Base-by-base conservation (phyloP, 2,797 vertebrate genomes). In the Benthosema pterotum region DNA sequence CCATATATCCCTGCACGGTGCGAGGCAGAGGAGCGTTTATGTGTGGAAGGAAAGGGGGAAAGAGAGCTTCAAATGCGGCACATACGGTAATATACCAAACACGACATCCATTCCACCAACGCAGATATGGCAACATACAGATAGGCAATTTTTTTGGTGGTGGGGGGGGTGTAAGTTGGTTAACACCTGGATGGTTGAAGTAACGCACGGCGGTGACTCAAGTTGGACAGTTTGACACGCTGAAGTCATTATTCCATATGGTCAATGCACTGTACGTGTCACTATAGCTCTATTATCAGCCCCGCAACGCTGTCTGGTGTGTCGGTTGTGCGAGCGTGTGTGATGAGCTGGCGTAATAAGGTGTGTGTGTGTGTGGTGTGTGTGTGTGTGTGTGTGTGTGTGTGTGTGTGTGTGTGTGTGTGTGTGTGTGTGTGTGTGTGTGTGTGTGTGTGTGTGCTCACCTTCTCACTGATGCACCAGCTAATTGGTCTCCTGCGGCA, bases 401-500 rank as follows among this genome's bases (percentile, higher is more conserved):
- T 82, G 85, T 84, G 84, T 87, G 81, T 86, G 85, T 85, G 80
- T 54, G 81, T 68, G 80, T 55, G 47, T 56, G 53, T 66, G 43
- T 9, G 17, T 42, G 42, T 49, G 47, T 49, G 25, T 55, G 48
- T 58, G 54, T 55, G 56, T 75, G 75, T 78, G 61, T 19, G 42
- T 45, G 17, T 22, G 71, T 22, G 72, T 65, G 79, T 75, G 75
- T 71, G 65, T 74, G 66, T 52, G 54, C 78, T 87, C 86, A 86
- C 76, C 82, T 91, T 83, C 86, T 86, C 87, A 83, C 83, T 87
- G 83, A 88, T 88, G 83, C 88, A 79, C 79, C 82, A 84, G 78
- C 86, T 92, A 92, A 91, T 93, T 92, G 89, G 90, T 91, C 90
- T 92, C 90, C 87, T 83, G 90, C 86, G 89, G 82, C 87, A 81